Evolutionary conservation across 1,140 invertebrate genomes (phyloP).

Genomic region (Drosophila navojoa): DNA sequence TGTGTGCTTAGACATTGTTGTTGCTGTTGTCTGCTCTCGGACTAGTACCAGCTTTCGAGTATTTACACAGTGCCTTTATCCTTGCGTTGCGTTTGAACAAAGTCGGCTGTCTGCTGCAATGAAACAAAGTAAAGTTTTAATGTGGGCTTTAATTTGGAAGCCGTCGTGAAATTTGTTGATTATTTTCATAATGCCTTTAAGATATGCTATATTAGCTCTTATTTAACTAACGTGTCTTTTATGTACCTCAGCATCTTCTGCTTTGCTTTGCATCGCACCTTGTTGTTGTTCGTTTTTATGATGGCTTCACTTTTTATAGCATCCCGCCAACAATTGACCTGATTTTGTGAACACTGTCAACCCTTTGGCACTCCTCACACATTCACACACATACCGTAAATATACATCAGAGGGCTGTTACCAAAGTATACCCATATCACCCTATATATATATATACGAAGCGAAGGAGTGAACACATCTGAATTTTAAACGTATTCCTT

Average conservation of each 20-base stretch:
- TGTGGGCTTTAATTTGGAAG: not conserved
- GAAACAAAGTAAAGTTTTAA: slow-evolving; percentile 6
- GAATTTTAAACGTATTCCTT: too few species aligned
- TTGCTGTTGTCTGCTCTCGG: slow-evolving; percentile 1
- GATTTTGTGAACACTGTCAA: slow-evolving; percentile 72
- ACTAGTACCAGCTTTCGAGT: slow-evolving; percentile 22
- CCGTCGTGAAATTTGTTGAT: not conserved
- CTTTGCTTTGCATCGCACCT: slow-evolving; percentile 9
- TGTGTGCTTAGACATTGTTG: slow-evolving; percentile 80
- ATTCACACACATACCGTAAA: slow-evolving; percentile 4
- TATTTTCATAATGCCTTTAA: slow-evolving; percentile 39
- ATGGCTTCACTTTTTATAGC: slow-evolving; percentile 57
- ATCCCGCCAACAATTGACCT: slow-evolving; percentile 77
- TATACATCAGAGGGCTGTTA: slow-evolving; percentile 16
- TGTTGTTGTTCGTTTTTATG: slow-evolving; percentile 39
- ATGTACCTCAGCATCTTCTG: slow-evolving; percentile 25
- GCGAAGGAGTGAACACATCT: too few species aligned
- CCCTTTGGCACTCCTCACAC: slow-evolving; percentile 59
- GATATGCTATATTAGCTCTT: slow-evolving; percentile 53
- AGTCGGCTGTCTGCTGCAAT: slow-evolving; percentile 33
- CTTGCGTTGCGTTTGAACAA: slow-evolving; percentile 46
- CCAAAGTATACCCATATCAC: not conserved
- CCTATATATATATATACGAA: too few species aligned
- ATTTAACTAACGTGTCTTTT: slow-evolving; percentile 15
- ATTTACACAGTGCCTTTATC: slow-evolving; percentile 53